A percentile compares a stretch with the other conserved stretches of the same genome.
These are phyloP conservation scores for Drosophila nigricruria DNA, from an alignment of 2,888 invertebrate species.

Conservation along the genomic window DNA sequence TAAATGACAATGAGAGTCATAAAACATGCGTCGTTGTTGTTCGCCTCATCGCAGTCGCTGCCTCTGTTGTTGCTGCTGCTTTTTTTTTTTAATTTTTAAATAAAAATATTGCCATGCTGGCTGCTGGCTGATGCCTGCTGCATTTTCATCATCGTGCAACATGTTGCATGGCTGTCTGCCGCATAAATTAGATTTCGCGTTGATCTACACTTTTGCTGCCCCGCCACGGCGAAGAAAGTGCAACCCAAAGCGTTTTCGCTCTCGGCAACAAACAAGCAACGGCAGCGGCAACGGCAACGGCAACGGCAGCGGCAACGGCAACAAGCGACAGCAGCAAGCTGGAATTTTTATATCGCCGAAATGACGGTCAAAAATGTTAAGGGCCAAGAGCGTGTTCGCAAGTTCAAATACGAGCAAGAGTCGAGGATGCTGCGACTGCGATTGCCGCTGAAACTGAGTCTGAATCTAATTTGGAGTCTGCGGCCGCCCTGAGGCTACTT, in stretches of 20 bases:
- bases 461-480: conserved; percentile 18
- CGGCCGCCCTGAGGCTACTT: conserved; percentile 70
- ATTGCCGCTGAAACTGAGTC: conserved; percentile 26
- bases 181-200: conserved; percentile 77
- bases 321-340: conserved; percentile 1
- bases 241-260: conserved; percentile 69
- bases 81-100: conserved; percentile 46
- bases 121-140: conserved; percentile 33
- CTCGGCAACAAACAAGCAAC: conserved; percentile 33
- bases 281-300: not conserved
- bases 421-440: conserved; percentile 25
- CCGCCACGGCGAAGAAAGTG: conserved; percentile 70
- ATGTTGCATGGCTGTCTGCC: conserved; percentile 68
- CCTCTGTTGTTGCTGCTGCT: conserved; percentile 14
- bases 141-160: conserved; percentile 69
- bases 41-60: conserved; percentile 38
- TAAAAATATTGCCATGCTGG: conserved; percentile 54
- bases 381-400: conserved; percentile 83
- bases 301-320: conserved; percentile 1
- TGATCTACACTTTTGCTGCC: conserved; percentile 75
- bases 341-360: conserved; percentile 78
- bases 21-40: conserved; percentile 82
- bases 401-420: conserved; percentile 76
- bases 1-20: conserved; percentile 83
- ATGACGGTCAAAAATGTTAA: conserved; percentile 81